Evolutionary conservation across 2,888 invertebrate species (phyloP), one percentile per base, ranked within the genome.

Genomic region (Lottia gigantea): DNA sequence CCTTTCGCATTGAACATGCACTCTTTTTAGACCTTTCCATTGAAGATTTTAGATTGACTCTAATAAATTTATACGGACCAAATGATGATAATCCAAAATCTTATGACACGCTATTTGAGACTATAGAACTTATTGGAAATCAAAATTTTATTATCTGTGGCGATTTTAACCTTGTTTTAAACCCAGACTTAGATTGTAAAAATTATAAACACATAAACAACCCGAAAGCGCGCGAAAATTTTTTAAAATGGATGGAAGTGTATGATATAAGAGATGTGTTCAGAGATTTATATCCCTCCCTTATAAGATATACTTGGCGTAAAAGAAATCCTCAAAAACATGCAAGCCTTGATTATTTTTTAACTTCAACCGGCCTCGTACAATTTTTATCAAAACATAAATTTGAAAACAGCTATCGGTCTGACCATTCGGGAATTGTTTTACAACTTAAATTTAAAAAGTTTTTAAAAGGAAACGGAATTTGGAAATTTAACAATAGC

Each of bases 401-500:
- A 31, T 31, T 31, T 31, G 31, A 31, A 31, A 31, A 31, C 31
- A 49, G 71, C 14, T 71, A 71, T 31, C 46, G 64, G 45, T 63
- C 67, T 31, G 66, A 70, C 31, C 66, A 70, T 25, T 70, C 62
- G 2, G 12, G 25, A 46, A 65, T 70, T 25, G 31, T 49, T 31
- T 40, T 70, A 47, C 19, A 19, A 23, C n/a, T 70, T n/a, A 31
- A 70, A 14, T 23, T 65, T 40, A 55, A 66, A 23, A 23, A 66
- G 15, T 66, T 66, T 25, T 23, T 15, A 1, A 49, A 23, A 64
- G 55, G 47, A 8, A 66, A 63, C 1, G 31, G 31, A 26, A 63
- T 62, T 67, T 71, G 70, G 70, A 66, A 66, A 66, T 70, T 70
- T n/a, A 70, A 70, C 46, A 70, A 40, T 45, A 66, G 62, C 2